Conservation (phyloP, 2,797 vertebrate genomes). For the Loris lydekkerianus region DNA sequence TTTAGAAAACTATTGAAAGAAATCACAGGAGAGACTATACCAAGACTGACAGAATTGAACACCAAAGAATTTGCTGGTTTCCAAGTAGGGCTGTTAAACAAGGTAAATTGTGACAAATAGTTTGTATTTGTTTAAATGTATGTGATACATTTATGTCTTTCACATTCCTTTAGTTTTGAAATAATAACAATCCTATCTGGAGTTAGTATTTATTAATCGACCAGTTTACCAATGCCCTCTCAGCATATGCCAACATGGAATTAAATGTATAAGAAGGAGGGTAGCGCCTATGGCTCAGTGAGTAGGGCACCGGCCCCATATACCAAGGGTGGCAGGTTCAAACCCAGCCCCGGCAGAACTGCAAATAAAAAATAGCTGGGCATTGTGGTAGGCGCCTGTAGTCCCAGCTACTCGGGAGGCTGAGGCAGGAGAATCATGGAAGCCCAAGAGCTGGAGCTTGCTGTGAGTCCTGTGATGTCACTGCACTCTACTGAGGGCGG, state of each 20-base stretch:
- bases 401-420: no score
- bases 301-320: no score
- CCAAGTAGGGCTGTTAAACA: slow-evolving; percentile 96
- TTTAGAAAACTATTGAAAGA: slow-evolving; percentile 97
- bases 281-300: no score
- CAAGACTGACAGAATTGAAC: slow-evolving; percentile 94
- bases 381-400: no score
- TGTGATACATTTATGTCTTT: neutral
- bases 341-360: no score
- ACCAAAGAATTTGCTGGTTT: slow-evolving; percentile 97
- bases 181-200: slow-evolving; percentile 31
- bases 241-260: neutral
- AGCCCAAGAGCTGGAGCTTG: no score
- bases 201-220: neutral
- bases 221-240: slow-evolving; percentile 13
- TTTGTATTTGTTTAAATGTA: slow-evolving; percentile 26
- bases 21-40: slow-evolving; percentile 93
- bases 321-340: no score
- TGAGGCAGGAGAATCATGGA: no score
- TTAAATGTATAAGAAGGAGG: slow-evolving; percentile 4
- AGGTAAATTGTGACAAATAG: slow-evolving; percentile 89
- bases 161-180: slow-evolving; percentile 21
- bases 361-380: no score
- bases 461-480: no score
- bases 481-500: no score